Evolutionary conservation across 2,888 invertebrate genomes (phyloP), one percentile per base, ranked within the genome.

Genomic region (Minunthozetes semirufus): DNA sequence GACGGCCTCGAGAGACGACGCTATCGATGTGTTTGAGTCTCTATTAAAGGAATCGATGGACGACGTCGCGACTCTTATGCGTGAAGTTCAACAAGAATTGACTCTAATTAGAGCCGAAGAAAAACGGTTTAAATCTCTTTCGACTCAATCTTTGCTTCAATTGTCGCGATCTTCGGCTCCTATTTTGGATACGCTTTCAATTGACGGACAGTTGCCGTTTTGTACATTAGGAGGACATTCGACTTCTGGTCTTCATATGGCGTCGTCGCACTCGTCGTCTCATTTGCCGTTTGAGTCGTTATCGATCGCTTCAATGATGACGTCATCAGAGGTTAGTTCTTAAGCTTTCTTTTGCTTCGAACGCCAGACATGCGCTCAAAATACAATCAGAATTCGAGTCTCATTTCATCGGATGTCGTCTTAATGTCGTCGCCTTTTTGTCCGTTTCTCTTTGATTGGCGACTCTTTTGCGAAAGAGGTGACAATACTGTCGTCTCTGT

Each of bases 41-140:
- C 86, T 94, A 77, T 86, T 94, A 77, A 92, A 93, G 73, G 94
- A 94, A 84, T 94, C 93, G 85, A 93, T 94, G 93, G 94, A 94
- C 84, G 94, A 94, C 85, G 87, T 94, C 84, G 94, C 82, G 82
- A 80, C 79, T 75, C 76, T 79, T 74, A 79, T 79, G 79, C 77
- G 78, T 73, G 79, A 79, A 74, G 80, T 80, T 56, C 80, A 80
- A 74, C 76, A 73, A 48, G 79, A 79, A 74, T 72, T 79, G 75
- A 79, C 78, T 25, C 77, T 78, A 72, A 79, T 80, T 76, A 76
- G 78, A 66, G 79, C 78, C 17, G 79, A 80, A 73, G 79, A 79
- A 76, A 76, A 76, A 59, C 75, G 73, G 8, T 76, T 71, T 46
- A 56, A 70, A 56, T 74, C 74, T 19, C 70, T 70, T 19, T 71